A percentile compares a stretch with the other conserved stretches of the same genome.
Evolutionary conservation across 2,113 vertebrate species (phyloP).

Genomic region (Salvator merianae): DNA sequence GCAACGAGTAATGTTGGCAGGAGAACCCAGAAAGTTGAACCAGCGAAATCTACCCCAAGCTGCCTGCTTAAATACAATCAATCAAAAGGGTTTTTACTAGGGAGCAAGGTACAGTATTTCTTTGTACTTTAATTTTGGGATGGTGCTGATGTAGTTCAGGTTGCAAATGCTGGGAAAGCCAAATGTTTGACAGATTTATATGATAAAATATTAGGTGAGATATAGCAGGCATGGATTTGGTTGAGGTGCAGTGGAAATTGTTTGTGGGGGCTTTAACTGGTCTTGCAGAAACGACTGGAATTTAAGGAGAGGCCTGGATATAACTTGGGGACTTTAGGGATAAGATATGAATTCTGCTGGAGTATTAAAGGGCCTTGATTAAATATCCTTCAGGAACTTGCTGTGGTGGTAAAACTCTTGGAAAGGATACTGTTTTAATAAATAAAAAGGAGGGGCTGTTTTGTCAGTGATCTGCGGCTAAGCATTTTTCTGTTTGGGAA

Average conservation of each 20-base stretch:
- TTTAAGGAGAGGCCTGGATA: neutral
- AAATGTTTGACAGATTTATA: neutral
- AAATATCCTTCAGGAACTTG: neutral
- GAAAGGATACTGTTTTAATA: neutral
- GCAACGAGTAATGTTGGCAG: neutral
- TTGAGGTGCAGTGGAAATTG: neutral
- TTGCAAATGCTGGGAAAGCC: neutral
- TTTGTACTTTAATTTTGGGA: neutral
- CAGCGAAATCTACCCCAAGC: conserved; percentile 14
- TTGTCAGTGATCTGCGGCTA: neutral
- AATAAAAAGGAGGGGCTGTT: neutral
- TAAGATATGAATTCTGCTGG: neutral
- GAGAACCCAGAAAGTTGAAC: neutral
- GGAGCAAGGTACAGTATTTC: neutral
- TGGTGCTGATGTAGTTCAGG: neutral
- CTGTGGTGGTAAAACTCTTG: neutral
- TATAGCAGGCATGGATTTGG: neutral
- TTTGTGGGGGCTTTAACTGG: neutral
- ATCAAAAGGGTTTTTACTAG: neutral
- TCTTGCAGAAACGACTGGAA: neutral
- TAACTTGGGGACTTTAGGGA: neutral
- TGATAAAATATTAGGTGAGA: neutral
- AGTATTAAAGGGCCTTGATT: neutral
- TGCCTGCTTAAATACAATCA: neutral
- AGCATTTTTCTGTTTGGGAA: neutral